These are phyloP conservation scores for Sebastes jordani DNA, from an alignment of 2,797 vertebrate genomes.

Conservation along the genomic window DNA sequence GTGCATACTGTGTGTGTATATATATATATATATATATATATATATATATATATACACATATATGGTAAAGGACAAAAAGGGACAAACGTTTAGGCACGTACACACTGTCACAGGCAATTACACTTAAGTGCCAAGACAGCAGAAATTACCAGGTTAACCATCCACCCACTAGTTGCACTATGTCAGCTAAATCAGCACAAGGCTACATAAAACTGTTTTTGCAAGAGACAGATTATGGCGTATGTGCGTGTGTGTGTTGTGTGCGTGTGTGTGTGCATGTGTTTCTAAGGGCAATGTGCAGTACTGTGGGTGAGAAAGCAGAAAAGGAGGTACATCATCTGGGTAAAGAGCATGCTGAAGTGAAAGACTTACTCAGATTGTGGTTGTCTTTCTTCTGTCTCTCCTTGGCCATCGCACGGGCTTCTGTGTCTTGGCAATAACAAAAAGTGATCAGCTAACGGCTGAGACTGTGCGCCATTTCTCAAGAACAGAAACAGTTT, in stretches of 20 bases:
- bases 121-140: conserved; percentile 80
- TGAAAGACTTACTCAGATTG: conserved; percentile 92
- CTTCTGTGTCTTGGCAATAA: conserved; percentile 89
- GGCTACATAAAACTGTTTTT: conserved; percentile 54
- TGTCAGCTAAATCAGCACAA: conserved; percentile 77
- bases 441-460: conserved; percentile 69
- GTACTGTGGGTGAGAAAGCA: background rate
- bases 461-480: background rate
- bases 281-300: background rate
- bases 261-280: background rate
- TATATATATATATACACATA: background rate
- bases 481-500: background rate
- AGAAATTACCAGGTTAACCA: conserved; percentile 82
- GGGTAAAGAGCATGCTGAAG: background rate
- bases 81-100: conserved; percentile 14
- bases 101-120: conserved; percentile 78
- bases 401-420: conserved; percentile 93
- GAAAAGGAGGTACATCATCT: background rate
- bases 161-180: conserved; percentile 76
- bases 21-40: background rate
- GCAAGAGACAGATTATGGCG: conserved; percentile 25
- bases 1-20: background rate
- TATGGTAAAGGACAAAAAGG: conserved; percentile 9
- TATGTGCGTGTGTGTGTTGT: background rate
- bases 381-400: conserved; percentile 99